Evolutionary conservation across 2,113 vertebrate species (phyloP).

Genomic region (Bombycilla garrulus): DNA sequence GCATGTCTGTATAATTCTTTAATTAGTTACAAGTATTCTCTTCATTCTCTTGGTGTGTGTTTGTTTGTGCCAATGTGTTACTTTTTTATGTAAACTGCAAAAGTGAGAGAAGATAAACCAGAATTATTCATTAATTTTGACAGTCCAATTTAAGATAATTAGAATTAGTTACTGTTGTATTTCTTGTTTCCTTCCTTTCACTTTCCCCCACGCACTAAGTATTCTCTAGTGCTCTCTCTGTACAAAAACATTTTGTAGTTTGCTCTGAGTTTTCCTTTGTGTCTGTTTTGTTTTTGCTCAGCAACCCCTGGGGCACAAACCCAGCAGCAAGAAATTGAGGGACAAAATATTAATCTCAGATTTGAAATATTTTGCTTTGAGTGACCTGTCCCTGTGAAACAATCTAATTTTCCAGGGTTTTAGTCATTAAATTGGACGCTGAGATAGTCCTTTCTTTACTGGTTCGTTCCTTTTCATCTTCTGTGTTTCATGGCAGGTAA

Average conservation of each 20-base stretch:
- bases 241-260: not conserved
- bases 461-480: not conserved
- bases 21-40: not conserved
- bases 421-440: not conserved
- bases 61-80: not conserved
- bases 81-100: not conserved
- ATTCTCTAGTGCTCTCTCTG: not conserved
- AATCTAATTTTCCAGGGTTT: not conserved
- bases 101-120: not conserved
- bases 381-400: not conserved
- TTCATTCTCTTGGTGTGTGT: not conserved
- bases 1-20: not conserved
- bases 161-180: not conserved
- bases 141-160: not conserved
- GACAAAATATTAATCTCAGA: accelerated
- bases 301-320: not conserved
- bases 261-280: not conserved
- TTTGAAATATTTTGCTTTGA: not conserved
- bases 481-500: not conserved
- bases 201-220: accelerated
- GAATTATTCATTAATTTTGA: not conserved
- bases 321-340: not conserved
- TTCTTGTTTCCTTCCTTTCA: not conserved
- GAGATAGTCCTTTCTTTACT: not conserved
- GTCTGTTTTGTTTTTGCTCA: not conserved